phyloP scores from a whole-genome alignment of 2,888 invertebrate species.

The Microchrysa polita region DNA sequence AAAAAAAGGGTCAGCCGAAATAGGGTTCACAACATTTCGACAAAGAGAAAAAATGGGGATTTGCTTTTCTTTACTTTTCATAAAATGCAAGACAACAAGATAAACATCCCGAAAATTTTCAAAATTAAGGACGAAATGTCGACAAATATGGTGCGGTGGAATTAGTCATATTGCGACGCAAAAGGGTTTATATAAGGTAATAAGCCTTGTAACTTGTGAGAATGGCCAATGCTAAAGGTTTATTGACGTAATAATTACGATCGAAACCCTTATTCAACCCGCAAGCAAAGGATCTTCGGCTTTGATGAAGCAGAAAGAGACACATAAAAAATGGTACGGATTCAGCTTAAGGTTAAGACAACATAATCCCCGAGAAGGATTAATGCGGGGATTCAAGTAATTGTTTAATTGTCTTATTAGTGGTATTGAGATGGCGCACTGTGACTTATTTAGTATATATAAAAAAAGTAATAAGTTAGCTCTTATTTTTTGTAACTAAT shows the following conservation, averaged over 20 bases:
- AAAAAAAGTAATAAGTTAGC: no score
- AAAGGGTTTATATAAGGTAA: conserved; percentile 20
- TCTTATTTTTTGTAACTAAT: no score
- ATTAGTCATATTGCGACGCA: not conserved
- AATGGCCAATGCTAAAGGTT: not conserved
- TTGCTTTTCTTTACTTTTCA: not conserved
- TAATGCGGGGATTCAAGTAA: not conserved
- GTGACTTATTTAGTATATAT: no score
- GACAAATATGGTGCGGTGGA: not conserved
- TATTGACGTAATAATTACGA: conserved; percentile 14
- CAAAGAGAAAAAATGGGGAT: no score
- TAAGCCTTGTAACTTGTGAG: not conserved
- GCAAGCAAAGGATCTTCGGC: not conserved
- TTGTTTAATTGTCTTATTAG: conserved; percentile 19
- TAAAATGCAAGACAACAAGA: not conserved
- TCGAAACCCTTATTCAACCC: not conserved
- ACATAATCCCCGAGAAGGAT: not conserved
- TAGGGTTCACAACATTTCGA: not conserved
- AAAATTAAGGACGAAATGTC: not conserved
- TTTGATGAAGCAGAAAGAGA: not conserved
- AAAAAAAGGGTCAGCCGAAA: not conserved
- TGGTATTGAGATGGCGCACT: not conserved
- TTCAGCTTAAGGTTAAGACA: not conserved
- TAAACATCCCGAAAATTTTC: not conserved
- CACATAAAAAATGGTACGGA: not conserved